These are phyloP conservation scores for human (Homo sapiens) DNA, from an alignment of 2,113 vertebrate species.

Conservation along the genomic window GRCh38 chr1:167374501-167375000, in stretches of 20 bases:
- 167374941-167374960: too few species aligned
- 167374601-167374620: slow-evolving; percentile 70
- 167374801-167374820: too few species aligned
- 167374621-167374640: slow-evolving; percentile 41
- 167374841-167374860: too few species aligned
- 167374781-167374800: not conserved
- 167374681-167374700: too few species aligned
- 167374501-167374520: slow-evolving; percentile 76
- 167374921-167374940: too few species aligned
- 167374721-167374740: not conserved
- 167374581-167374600: slow-evolving; percentile 82
- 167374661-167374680: not conserved
- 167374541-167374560: slow-evolving; percentile 79
- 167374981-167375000: too few species aligned
- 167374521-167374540: slow-evolving; percentile 79
- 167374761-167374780: not conserved
- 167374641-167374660: not conserved
- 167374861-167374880: too few species aligned
- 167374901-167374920: too few species aligned
- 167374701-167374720: not conserved
- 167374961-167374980: too few species aligned
- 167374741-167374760: not conserved
- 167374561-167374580: slow-evolving; percentile 69
- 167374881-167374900: too few species aligned
- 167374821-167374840: too few species aligned